Evolutionary conservation across 2,797 vertebrate species (phyloP), one percentile per base, ranked within the genome.

Genomic region (Ara ararauna): DNA sequence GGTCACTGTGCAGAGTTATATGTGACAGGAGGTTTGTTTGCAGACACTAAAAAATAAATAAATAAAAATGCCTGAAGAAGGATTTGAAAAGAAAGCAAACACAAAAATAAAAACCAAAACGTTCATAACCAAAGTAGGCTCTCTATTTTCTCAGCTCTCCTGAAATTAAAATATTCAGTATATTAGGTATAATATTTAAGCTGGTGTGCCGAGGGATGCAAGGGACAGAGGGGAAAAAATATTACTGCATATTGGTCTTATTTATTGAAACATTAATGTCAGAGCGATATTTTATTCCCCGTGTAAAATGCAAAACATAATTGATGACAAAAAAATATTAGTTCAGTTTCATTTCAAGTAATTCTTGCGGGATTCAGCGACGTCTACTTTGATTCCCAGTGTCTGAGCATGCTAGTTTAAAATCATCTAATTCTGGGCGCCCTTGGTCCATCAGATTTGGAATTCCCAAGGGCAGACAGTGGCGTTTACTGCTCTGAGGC

Each of bases 11-110:
- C 18, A 29, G 65, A 77, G 19, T 48, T 75, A n/a, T 5, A 36
- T 6, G 29, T 62, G 34, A 2, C 18, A 86, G 17, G 23, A 77
- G 11, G 75, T 90, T 90, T 66, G 62, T 58, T 88, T 75, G 32
- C 29, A 91, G 79, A 78, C 2, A 2, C 38, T 23, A 38, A 44
- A 73, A 76, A 85, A 54, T n/a, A 29, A 45, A 47, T 32, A 51
- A 36, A 64, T 56, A 64, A 89, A 74, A 7, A 13, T 53, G 5
- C 47, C 15, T 32, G 60, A 87, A 87, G 14, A 91, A 89, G 27
- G 15, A 84, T 95, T 84, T 91, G 30, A 76, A 85, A 85, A 42
- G 17, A 75, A 94, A 94, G 60, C 42, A 89, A 89, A 27, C 24
- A 22, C 19, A 68, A 38, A 90, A 86, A 50, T 74, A 17, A 40